Conservation (phyloP, 2,113 vertebrate genomes). For the Nycticorax nycticorax region DNA sequence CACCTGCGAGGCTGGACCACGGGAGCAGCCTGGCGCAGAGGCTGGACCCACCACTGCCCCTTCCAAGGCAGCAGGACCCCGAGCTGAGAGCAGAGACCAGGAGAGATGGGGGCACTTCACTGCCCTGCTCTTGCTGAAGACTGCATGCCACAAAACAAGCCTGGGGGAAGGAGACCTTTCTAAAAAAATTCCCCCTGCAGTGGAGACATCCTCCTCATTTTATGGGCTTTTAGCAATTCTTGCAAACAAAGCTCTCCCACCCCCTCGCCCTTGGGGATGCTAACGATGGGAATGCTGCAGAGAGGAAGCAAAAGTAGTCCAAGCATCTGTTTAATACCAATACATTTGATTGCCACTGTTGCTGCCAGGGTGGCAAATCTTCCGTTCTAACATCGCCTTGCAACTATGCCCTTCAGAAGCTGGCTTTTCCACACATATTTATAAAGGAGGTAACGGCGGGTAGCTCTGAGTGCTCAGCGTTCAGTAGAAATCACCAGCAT, state of each 20-base stretch:
- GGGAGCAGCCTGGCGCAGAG: not conserved
- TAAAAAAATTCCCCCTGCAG: not conserved
- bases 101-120: fast-evolving
- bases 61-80: not conserved
- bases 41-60: not conserved
- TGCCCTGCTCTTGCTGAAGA: not conserved
- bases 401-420: not conserved
- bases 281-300: not conserved
- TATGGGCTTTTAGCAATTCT: not conserved
- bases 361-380: not conserved
- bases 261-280: not conserved
- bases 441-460: not conserved
- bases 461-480: not conserved
- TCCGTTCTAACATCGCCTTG: not conserved
- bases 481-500: not conserved
- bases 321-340: not conserved
- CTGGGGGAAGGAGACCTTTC: not conserved
- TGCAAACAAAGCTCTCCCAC: not conserved
- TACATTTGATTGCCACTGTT: not conserved
- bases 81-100: not conserved
- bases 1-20: not conserved
- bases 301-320: not conserved
- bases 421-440: not conserved
- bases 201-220: not conserved
- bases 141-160: not conserved